These are phyloP conservation scores for Agapornis canus DNA, from an alignment of 2,797 vertebrate species.

Conservation along the genomic window DNA sequence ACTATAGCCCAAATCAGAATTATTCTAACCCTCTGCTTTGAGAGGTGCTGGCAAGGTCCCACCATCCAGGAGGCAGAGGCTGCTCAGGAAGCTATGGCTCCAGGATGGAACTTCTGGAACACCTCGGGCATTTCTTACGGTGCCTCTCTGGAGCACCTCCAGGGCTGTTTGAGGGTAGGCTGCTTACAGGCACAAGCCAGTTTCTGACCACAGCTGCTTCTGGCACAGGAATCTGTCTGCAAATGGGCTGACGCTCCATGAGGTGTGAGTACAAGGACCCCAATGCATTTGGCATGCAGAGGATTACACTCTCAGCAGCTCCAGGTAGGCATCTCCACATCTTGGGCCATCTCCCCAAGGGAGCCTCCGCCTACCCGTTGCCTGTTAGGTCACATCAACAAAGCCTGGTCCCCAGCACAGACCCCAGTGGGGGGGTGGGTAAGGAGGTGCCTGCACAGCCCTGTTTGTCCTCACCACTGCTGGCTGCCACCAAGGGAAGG, in stretches of 20 bases:
- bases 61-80: background rate
- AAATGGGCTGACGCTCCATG: background rate
- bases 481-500: background rate
- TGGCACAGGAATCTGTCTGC: background rate
- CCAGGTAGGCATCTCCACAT: background rate
- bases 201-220: background rate
- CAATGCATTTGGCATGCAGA: background rate
- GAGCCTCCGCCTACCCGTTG: background rate
- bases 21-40: background rate
- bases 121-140: background rate
- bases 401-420: background rate
- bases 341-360: background rate
- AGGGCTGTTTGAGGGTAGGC: background rate
- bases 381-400: background rate
- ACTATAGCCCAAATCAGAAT: background rate
- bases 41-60: background rate
- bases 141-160: background rate
- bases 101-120: background rate
- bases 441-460: background rate
- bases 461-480: background rate
- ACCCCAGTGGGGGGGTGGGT: background rate
- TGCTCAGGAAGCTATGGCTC: background rate
- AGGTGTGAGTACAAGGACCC: background rate
- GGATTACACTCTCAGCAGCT: background rate
- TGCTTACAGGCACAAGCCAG: background rate